Percentiles rank a stretch among this genome's conserved stretches.
These are phyloP conservation scores for Oncorhynchus kisutch DNA, from an alignment of 2,113 vertebrate species.

Conservation along the genomic window DNA sequence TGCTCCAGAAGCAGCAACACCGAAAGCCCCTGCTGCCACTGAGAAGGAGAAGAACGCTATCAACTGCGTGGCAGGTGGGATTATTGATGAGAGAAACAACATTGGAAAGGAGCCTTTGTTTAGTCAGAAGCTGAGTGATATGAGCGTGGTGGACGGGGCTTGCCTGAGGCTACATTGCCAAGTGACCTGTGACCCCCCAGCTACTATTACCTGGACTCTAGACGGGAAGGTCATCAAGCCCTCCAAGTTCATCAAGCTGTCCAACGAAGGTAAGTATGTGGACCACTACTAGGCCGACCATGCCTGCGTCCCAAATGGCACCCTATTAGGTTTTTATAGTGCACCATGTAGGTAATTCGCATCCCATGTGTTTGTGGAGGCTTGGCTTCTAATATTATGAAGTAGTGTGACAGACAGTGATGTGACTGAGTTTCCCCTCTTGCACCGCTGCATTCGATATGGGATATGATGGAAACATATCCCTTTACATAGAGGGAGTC, in stretches of 20 bases:
- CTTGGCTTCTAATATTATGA: background rate
- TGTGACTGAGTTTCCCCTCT: background rate
- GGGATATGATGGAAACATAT: background rate
- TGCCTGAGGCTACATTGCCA: slow-evolving; percentile 86
- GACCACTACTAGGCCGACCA: background rate
- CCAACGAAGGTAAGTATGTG: slow-evolving; percentile 79
- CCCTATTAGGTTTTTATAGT: too few species aligned
- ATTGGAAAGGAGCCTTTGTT: slow-evolving; percentile 72
- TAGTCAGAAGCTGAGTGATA: slow-evolving; percentile 80
- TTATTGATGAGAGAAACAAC: slow-evolving; percentile 62
- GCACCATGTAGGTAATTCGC: too few species aligned
- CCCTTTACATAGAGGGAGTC: background rate
- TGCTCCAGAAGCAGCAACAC: background rate
- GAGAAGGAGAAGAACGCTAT: slow-evolving; percentile 61
- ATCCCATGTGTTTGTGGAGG: background rate
- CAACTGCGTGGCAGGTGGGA: slow-evolving; percentile 79
- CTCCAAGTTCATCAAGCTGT: slow-evolving; percentile 88
- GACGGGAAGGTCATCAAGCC: slow-evolving; percentile 90
- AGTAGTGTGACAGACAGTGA: background rate
- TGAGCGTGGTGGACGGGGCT: slow-evolving; percentile 83
- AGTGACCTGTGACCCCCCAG: slow-evolving; percentile 71
- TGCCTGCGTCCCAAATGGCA: too few species aligned
- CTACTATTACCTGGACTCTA: slow-evolving; percentile 85
- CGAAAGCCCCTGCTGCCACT: slow-evolving; percentile 42
- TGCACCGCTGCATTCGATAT: background rate